Evolutionary conservation across 2,113 vertebrate genomes (phyloP), one percentile per base, ranked within the genome.

Genomic region (Hymenochirus boettgeri): DNA sequence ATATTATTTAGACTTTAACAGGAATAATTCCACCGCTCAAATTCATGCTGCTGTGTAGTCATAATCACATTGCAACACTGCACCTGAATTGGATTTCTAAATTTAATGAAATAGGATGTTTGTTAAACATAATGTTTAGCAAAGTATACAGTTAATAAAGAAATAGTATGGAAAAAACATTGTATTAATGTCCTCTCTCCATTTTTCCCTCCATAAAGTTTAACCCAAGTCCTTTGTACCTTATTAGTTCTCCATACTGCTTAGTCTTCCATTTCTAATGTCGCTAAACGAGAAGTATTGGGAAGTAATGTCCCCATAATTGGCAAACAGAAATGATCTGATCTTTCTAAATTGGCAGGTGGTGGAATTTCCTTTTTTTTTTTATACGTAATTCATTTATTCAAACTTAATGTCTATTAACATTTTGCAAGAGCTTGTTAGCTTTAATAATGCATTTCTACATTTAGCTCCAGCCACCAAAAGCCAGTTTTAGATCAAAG

Each of bases 311-410:
- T 83, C 79, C 79, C 79, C 65, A 72, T 85, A 85, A 88, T 85
- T 82, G 83, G 78, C 85, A 88, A 88, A 88, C 83, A 85, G 81
- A 78, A 81, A 76, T 23, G 75, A 86, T 86, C 82, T 80, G 88
- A 82, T 88, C 83, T 73, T 72, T 81, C 82, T 77, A 77, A 85
- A 83, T 82, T 85, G 85, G 85, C 85, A 85, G 83, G 83, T 80
- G 72, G 66, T 51, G 74, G 85, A 79, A 83, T 82, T 80, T 80
- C 80, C 80, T 76, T 80, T 61, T 31, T 82, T 79, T 74, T 75
- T 76, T 90, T 84, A 88, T 88, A 83, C 74, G 84, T 86, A 86
- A 88, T 90, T 88, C 84, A 86, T 88, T 89, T 88, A 85, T 86
- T 85, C 84, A 90, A 88, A 87, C 82, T 82, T 85, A 79, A 83